phyloP scores from a whole-genome alignment of 2,888 invertebrate genomes.

The Cephus rjabovi region DNA sequence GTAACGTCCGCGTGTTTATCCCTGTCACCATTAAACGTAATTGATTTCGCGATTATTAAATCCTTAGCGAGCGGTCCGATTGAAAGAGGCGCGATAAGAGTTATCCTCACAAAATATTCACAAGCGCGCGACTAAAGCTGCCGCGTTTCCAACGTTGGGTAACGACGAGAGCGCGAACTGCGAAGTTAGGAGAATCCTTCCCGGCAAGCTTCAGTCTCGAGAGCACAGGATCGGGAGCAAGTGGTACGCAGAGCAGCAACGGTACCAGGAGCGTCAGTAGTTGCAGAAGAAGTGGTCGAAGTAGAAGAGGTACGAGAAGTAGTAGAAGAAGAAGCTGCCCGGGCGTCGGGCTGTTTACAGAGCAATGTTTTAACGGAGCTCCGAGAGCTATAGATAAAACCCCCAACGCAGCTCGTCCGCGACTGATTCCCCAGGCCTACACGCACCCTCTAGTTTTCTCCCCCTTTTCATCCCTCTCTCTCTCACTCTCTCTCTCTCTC shows the following conservation, averaged over 20 bases:
- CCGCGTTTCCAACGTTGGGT: background rate
- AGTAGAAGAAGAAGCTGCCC: background rate
- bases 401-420: constrained; percentile 65
- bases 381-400: constrained; percentile 61
- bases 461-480: constrained; percentile 57
- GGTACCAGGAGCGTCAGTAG: background rate
- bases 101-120: background rate
- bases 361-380: constrained; percentile 35
- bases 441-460: constrained; percentile 64
- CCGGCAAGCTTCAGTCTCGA: background rate
- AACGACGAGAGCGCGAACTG: background rate
- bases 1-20: background rate
- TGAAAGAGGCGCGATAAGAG: background rate
- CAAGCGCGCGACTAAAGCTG: background rate
- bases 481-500: constrained; percentile 32
- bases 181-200: background rate
- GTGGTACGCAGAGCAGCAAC: background rate
- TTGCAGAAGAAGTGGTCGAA: background rate
- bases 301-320: background rate
- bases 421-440: constrained; percentile 66
- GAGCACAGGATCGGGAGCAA: background rate
- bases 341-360: background rate
- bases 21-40: background rate
- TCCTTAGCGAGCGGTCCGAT: background rate
- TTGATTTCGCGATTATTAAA: background rate